phyloP scores from a whole-genome alignment of 2,888 invertebrate genomes.

The Coelogynopora nodosa region DNA sequence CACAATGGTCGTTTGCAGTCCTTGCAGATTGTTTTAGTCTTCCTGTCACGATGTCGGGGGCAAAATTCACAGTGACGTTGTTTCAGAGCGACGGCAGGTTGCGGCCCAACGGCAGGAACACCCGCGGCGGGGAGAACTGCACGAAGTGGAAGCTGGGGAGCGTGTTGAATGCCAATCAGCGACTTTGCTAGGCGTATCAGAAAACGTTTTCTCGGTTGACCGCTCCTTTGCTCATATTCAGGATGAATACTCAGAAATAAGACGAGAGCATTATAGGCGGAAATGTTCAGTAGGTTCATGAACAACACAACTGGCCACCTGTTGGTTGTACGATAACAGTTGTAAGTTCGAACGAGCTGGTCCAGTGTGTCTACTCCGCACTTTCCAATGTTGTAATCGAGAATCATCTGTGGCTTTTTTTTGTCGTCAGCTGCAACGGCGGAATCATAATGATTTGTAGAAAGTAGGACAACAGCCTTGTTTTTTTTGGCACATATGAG shows the following conservation, averaged over 20 bases:
- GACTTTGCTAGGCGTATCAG: background rate
- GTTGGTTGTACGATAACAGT: background rate
- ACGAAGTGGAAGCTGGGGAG: background rate
- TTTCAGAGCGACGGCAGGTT: conserved; percentile 10
- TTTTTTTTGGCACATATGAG: conserved; percentile 30
- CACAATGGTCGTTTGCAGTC: background rate
- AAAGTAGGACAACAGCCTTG: background rate
- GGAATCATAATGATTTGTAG: background rate
- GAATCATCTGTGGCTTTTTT: conserved; percentile 15
- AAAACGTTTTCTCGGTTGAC: background rate
- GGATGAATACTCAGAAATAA: background rate
- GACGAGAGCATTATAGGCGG: background rate
- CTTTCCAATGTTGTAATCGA: background rate
- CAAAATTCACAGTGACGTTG: background rate
- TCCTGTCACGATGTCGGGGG: background rate
- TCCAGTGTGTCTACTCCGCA: conserved; percentile 8
- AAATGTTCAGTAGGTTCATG: background rate
- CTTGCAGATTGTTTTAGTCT: background rate
- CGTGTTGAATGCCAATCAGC: background rate
- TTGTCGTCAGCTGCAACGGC: background rate
- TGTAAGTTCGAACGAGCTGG: background rate
- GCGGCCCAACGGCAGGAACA: background rate
- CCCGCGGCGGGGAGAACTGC: background rate
- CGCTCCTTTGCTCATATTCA: background rate
- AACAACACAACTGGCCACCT: conserved; percentile 7